Conservation (phyloP, 2,888 invertebrate species). For the Pegoplata infirma region DNA sequence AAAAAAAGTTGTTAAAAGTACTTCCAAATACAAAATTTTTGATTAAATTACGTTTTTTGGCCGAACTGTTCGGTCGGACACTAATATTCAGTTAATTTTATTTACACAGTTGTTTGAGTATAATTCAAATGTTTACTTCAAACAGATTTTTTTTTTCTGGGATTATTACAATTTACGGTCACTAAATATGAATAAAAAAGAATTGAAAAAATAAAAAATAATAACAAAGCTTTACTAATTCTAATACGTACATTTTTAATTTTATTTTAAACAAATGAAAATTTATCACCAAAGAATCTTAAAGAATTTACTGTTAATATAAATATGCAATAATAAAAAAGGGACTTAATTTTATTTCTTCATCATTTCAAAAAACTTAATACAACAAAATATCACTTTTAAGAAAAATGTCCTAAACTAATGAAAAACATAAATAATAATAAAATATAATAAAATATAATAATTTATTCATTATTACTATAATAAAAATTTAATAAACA, state of each 20-base stretch:
- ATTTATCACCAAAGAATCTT: not conserved
- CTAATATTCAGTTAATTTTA: too few relatives aligned
- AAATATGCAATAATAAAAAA: conserved; percentile 1
- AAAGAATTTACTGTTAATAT: not conserved
- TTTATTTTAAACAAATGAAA: not conserved
- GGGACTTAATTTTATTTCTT: conserved; percentile 34
- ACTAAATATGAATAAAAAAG: conserved; percentile 1
- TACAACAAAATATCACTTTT: conserved; percentile 2
- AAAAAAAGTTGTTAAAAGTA: too few relatives aligned
- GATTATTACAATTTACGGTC: not conserved
- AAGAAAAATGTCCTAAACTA: conserved; percentile 26
- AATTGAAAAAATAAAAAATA: not conserved
- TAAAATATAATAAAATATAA: conserved; percentile 18
- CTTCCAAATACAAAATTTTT: too few relatives aligned
- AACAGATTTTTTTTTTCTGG: too few relatives aligned
- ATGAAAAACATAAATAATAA: too few relatives aligned
- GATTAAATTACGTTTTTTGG: too few relatives aligned
- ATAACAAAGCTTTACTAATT: conserved; percentile 47
- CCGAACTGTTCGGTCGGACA: too few relatives aligned
- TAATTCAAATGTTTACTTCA: too few relatives aligned
- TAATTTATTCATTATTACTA: conserved; percentile 23
- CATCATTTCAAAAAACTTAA: conserved; percentile 26
- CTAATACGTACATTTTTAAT: conserved; percentile 28
- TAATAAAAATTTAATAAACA: not conserved
- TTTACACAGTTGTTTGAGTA: too few relatives aligned